Evolutionary conservation across 35 echinoderm and acorn worm genomes (phyloP), one percentile per base, ranked within the genome.

Genomic region (Apostichopus parvimensis): DNA sequence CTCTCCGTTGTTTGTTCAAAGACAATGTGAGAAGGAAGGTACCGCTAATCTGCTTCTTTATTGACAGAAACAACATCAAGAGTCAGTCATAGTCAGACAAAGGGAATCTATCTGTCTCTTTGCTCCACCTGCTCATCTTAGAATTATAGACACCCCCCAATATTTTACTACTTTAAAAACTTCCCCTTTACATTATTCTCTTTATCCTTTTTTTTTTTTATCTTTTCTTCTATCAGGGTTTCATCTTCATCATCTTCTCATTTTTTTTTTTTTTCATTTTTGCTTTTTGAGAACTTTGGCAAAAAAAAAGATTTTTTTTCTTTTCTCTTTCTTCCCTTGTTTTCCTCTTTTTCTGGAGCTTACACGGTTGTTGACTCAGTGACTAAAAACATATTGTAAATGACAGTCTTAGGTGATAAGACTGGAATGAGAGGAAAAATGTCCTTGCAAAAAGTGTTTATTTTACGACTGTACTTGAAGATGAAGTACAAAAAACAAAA

Each of bases 1-100:
- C 79, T 82, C 79, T 82, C 79, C 34, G 79, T 18, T 82, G 53
- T 82, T 82, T 82, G 79, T 56, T 54, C 79, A 82, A 56, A 82
- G 79, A 82, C 79, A 82, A 82, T 82, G 52, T 82, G 26, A 82
- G 79, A 54, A 82, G 28, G 34, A 82, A 45, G 6, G 25, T 82
- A 45, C n/a, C n/a, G 79, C 45, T 82, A 53, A 82, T 82, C 79
- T 45, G 34, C 34, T 45, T 45, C 34, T 45, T 45, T 82, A 82
- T 82, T 82, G 45, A 82, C 79, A 82, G 52, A 82, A 56, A 82
- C 54, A 82, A 82, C 23, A 82, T 53, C 24, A 82, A 55, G 79
- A 68, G 64, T 68, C 79, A 82, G 5, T 45, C 4, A 45, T 45
- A 53, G 18, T 56, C 13, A 56, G 79, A 82, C 79, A 82, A 82